phyloP scores from a whole-genome alignment of 1,140 invertebrate genomes.

The Paraescarpia echinospica region DNA sequence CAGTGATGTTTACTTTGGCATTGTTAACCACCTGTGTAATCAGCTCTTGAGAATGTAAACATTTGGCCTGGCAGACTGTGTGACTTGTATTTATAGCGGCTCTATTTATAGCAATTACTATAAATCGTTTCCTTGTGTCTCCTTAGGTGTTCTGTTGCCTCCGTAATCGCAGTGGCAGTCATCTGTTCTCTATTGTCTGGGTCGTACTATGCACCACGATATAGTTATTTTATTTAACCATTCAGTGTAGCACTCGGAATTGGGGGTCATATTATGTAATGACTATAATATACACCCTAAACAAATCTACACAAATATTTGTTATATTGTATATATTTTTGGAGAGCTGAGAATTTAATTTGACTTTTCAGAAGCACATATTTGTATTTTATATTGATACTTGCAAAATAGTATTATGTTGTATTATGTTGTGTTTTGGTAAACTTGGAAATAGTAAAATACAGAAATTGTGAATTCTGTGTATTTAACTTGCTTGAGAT shows the following conservation, averaged over 20 bases:
- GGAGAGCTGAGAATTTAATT: no score
- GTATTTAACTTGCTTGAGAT: no score
- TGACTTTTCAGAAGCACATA: background rate
- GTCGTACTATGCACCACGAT: background rate
- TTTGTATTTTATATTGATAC: background rate
- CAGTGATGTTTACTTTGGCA: background rate
- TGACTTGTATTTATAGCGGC: background rate
- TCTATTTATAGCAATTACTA: background rate
- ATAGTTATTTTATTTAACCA: background rate
- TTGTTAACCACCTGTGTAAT: background rate
- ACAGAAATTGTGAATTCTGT: no score
- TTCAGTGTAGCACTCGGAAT: background rate
- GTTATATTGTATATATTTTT: background rate
- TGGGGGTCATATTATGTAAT: no score
- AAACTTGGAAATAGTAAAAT: no score
- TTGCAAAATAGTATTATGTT: background rate
- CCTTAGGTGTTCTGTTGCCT: background rate
- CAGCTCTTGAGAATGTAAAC: background rate
- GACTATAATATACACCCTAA: no score
- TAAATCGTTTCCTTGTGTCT: background rate
- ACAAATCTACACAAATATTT: background rate
- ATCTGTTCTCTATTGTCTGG: background rate
- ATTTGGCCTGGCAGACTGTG: background rate
- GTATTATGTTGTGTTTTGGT: no score
- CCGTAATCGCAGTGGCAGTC: background rate